These are phyloP conservation scores for Gymnorhina tibicen DNA, from an alignment of 2,113 vertebrate species.

Conservation along the genomic window DNA sequence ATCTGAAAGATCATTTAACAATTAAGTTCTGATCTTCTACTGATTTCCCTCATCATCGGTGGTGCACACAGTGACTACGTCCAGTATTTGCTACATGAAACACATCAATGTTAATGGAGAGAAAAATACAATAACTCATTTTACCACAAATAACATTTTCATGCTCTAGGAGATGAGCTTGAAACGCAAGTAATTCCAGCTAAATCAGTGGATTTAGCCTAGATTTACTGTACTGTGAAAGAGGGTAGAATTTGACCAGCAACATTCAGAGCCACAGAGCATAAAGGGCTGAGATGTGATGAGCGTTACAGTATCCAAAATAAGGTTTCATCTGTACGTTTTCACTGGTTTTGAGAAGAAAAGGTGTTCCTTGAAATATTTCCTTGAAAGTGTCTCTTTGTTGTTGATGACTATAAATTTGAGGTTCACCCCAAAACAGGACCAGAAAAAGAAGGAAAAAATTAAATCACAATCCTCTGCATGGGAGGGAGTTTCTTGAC, in stretches of 20 bases:
- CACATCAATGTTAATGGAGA: background rate
- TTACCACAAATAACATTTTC: background rate
- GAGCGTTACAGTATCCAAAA: background rate
- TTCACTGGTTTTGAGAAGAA: background rate
- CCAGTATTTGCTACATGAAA: background rate
- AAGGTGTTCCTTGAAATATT: background rate
- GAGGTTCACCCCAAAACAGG: background rate
- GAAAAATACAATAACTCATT: background rate
- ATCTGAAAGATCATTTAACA: background rate
- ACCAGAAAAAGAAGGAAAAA: background rate
- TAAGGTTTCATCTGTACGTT: background rate
- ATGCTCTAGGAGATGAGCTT: background rate
- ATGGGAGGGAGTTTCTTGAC: background rate
- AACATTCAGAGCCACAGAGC: background rate
- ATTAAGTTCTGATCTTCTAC: background rate
- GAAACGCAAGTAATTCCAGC: background rate
- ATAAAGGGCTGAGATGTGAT: background rate
- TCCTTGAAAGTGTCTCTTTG: background rate
- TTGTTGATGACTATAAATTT: background rate
- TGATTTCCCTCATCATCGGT: background rate
- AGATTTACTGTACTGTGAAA: background rate
- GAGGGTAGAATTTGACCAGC: background rate
- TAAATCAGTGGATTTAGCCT: conserved; percentile 26
- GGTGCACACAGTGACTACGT: background rate
- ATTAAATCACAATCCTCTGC: rapidly evolving